Conservation (phyloP, 2,797 vertebrate genomes). For the Catamblyrhynchus diadema region DNA sequence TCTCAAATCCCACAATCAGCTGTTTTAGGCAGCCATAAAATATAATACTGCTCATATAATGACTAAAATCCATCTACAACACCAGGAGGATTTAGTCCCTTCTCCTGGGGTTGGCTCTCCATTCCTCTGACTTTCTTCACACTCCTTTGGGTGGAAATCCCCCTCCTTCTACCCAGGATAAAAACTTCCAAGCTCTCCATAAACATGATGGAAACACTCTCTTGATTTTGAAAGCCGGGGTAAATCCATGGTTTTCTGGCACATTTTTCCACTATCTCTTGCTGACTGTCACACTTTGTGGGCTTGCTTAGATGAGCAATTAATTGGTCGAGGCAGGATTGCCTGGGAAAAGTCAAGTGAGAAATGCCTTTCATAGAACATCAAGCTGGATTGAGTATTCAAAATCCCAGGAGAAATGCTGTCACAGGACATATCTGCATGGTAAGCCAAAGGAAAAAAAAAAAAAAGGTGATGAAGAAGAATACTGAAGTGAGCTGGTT, state of each 20-base stretch:
- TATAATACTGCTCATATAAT: background rate
- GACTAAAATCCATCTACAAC: background rate
- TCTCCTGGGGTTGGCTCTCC: background rate
- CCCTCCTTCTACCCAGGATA: background rate
- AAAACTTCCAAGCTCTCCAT: background rate
- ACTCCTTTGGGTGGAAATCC: background rate
- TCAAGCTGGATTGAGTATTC: background rate
- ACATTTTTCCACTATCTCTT: background rate
- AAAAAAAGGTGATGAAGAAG: background rate
- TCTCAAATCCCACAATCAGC: constrained; percentile 1
- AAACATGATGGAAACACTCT: background rate
- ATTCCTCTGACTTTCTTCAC: background rate
- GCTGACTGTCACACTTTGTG: background rate
- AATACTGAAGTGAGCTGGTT: background rate
- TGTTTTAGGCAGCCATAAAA: constrained; percentile 33
- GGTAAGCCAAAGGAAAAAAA: background rate
- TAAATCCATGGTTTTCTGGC: background rate
- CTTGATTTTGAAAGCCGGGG: background rate
- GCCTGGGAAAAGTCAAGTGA: constrained; percentile 13
- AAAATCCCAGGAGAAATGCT: background rate
- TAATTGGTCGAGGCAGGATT: background rate
- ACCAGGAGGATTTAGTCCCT: background rate
- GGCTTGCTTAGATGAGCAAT: background rate
- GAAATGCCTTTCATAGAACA: background rate
- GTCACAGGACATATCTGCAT: background rate